Evolutionary conservation across 1,140 invertebrate species (phyloP).

Genomic region (Laodelphax striatellus): DNA sequence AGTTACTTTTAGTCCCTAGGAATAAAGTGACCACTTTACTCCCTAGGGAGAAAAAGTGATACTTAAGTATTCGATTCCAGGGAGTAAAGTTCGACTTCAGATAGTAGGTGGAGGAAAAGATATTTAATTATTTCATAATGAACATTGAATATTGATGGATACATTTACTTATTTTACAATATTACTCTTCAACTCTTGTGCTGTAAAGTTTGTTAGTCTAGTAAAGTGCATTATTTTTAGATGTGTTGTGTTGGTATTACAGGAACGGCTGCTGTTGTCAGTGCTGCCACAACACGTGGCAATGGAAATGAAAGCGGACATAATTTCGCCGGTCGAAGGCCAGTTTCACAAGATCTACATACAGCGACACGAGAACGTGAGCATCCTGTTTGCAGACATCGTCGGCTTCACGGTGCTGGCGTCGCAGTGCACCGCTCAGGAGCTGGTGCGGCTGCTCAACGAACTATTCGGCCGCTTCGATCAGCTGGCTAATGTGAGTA

Average conservation of each 20-base stretch:
- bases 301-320: conserved; percentile 91
- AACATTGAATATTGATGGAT: too few relatives aligned
- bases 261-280: conserved; percentile 79
- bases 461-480: conserved; percentile 92
- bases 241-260: conserved; percentile 28
- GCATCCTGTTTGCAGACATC: conserved; percentile 91
- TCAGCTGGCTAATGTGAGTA: conserved; percentile 72
- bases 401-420: conserved; percentile 90
- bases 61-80: too few relatives aligned
- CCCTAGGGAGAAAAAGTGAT: too few relatives aligned
- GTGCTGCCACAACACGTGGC: conserved; percentile 89
- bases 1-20: too few relatives aligned
- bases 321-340: conserved; percentile 75
- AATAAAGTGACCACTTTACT: too few relatives aligned
- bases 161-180: too few relatives aligned
- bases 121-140: too few relatives aligned
- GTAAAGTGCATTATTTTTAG: conserved; percentile 2
- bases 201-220: too few relatives aligned
- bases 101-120: too few relatives aligned
- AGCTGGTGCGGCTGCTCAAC: conserved; percentile 72
- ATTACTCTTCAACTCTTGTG: too few relatives aligned
- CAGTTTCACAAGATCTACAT: conserved; percentile 96
- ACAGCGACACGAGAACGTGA: conserved; percentile 87
- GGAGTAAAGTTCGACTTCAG: too few relatives aligned
- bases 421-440: conserved; percentile 67